Base-by-base conservation (phyloP, 2,888 invertebrate genomes). In the Lasius fuliginosus region DNA sequence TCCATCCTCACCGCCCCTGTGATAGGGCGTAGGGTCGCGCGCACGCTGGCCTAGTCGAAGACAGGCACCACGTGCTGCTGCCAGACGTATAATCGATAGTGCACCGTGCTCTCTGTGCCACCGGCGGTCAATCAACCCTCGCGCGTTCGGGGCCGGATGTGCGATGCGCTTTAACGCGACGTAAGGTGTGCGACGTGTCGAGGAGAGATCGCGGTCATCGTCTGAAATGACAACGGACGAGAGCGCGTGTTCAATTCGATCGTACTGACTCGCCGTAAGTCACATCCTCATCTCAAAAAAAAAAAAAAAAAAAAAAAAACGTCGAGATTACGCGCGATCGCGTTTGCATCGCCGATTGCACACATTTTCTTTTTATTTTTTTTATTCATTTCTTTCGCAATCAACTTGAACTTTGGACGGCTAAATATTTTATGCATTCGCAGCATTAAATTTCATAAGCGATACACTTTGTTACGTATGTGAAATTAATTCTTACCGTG, bases 71-170 rank as follows among this genome's bases (percentile, higher is more conserved):
- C 92, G 82, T 82, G 82, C 79, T 56, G 42, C 53, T 64, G 91
- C 94, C 94, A 93, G 93, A 88, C 91, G 91, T 87, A 89, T 89
- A 94, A 94, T 94, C 94, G 93, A 94, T 94, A 94, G 93, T 94
- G 94, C 94, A 94, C 93, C 93, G 91, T 92, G 91, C 92, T 76
- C 82, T 60, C 76, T 79, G 79, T 73, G 79, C 79, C 79, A 81
- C 60, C 53, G 77, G 82, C 91, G 94, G 93, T 94, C 94, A 93
- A 83, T 94, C 94, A 94, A 93, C 94, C 90, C 93, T 85, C 87
- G 87, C 91, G 92, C 92, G 94, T 94, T 94, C 94, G 82, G 82
- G 74, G 82, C 82, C 76, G 82, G 75, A 75, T 42, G 74, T 56
- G 77, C 53, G 53, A 81, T 81, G 82, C 75, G 76, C 77, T 56